phyloP scores from a whole-genome alignment of 2,113 vertebrate species.

The Condylura cristata region DNA sequence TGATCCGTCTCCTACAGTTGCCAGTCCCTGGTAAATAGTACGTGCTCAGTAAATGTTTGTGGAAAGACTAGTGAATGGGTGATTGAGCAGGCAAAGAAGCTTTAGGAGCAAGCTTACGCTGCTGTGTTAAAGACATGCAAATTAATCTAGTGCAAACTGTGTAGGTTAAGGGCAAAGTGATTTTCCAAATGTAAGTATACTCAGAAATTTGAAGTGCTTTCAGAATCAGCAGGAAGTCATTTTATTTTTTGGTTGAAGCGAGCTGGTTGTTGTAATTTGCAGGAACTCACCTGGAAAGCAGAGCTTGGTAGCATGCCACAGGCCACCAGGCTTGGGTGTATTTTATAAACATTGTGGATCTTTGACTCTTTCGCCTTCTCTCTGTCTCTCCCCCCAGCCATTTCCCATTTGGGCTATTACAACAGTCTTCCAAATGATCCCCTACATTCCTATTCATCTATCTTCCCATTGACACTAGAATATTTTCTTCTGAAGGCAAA shows the following conservation, averaged over 20 bases:
- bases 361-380: neutral
- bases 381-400: neutral
- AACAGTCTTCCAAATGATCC: neutral
- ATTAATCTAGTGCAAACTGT: neutral
- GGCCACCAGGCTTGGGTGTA: neutral
- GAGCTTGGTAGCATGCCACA: neutral
- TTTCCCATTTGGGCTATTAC: neutral
- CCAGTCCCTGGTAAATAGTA: neutral
- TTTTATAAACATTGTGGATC: neutral
- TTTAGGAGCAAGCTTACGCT: neutral
- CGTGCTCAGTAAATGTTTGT: neutral
- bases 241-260: neutral
- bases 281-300: neutral
- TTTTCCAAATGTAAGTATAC: neutral
- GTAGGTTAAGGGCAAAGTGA: neutral
- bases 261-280: neutral
- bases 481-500: neutral
- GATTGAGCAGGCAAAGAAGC: neutral
- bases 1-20: neutral
- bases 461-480: neutral
- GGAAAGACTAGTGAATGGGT: neutral
- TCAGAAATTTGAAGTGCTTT: constrained; percentile 19
- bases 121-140: neutral
- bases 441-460: neutral
- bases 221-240: neutral